Evolutionary conservation across 2,888 invertebrate species (phyloP), one percentile per base, ranked within the genome.

Genomic region (Thysanoteuthis rhombus): DNA sequence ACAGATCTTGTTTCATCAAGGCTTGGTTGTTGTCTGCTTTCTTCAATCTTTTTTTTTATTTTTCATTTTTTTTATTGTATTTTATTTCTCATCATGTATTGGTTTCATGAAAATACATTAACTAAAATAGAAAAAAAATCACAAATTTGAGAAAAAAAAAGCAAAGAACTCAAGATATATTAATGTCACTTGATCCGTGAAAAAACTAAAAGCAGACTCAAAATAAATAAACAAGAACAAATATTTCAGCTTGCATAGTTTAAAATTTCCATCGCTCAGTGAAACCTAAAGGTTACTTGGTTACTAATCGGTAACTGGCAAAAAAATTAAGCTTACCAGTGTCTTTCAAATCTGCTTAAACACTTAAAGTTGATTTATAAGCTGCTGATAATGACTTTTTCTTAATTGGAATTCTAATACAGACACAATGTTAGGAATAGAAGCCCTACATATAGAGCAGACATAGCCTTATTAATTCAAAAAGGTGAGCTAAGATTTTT

Each of bases 61-160:
- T 75, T 2, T 25, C 12, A 32, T 36, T 75, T n/a, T 12, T 75
- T 75, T 75, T 75, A 10, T 75, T 10, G 1, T n/a, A 75, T 75
- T 75, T 75, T n/a, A n/a, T 75, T 75, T 75, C n/a, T 75, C 75
- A n/a, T 75, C 75, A 36, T 75, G 75, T 75, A 75, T 75, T 75
- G n/a, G 75, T 75, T 75, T 75, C 75, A 75, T 75, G 75, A 75
- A 75, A 75, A 75, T 75, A 75, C 75, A 75, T 75, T 75, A 75
- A 36, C 75, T 12, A 75, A 36, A 75, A 75, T 10, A 75, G n/a
- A 75, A 75, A 75, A 75, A 75, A n/a, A 36, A 19, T 4, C 6
- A 1, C 25, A n/a, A n/a, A n/a, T n/a, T 8, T 16, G 4, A 75
- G 25, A 28, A 58, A 58, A n/a, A 75, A n/a, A 75, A 75, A 36